These are phyloP conservation scores for Ochropleura leucogaster DNA, from an alignment of 2,888 invertebrate genomes.

Conservation along the genomic window DNA sequence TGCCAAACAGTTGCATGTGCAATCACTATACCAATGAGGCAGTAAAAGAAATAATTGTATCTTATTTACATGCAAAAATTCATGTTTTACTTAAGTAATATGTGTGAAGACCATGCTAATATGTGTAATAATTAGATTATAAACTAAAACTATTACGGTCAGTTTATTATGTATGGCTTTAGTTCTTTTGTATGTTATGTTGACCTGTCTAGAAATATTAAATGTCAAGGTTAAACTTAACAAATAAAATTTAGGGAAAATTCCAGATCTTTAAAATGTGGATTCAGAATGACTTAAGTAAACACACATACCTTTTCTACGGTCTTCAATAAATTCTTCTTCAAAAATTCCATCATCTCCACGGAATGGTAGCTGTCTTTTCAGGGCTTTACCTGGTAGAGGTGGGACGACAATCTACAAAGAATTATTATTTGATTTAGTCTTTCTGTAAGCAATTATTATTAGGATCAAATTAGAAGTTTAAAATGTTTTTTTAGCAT, in stretches of 20 bases:
- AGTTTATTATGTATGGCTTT: constrained; percentile 27
- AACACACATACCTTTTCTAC: constrained; percentile 94
- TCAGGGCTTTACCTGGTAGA: constrained; percentile 99
- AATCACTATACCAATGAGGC: too few species aligned
- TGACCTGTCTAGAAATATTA: neutral
- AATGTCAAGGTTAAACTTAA: neutral
- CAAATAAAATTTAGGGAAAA: neutral
- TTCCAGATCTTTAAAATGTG: neutral
- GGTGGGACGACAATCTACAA: constrained; percentile 99
- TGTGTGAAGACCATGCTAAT: constrained; percentile 8
- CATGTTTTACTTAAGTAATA: neutral
- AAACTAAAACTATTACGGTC: neutral
- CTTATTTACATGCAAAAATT: neutral
- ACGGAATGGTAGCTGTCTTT: constrained; percentile 99
- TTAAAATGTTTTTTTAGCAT: neutral
- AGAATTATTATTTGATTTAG: too few species aligned
- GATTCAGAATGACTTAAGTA: neutral
- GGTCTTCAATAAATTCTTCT: constrained; percentile 99
- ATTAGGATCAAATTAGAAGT: neutral
- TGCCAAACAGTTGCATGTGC: too few species aligned
- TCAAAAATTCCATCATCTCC: constrained; percentile 99
- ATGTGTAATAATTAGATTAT: constrained; percentile 36
- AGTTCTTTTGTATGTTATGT: neutral
- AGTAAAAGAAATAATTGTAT: neutral
- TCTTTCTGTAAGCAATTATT: neutral